A percentile compares a stretch with the other conserved stretches of the same genome.
Evolutionary conservation across 2,797 vertebrate species (phyloP).

Genomic region (Chromobotia macracanthus): DNA sequence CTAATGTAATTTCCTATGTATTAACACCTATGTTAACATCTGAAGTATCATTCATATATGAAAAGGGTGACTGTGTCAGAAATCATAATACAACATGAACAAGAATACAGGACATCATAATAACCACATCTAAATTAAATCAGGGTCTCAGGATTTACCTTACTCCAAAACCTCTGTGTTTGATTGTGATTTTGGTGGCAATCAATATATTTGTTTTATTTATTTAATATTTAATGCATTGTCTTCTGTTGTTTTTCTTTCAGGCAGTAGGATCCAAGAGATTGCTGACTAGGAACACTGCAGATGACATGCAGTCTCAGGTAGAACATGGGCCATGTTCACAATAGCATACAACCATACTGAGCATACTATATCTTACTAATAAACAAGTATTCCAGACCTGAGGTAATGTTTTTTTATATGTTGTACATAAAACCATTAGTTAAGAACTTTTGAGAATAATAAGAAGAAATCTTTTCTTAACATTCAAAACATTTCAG

Average conservation of each 20-base stretch:
- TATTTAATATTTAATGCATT: neutral
- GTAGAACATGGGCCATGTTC: slow-evolving; percentile 61
- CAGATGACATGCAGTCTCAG: slow-evolving; percentile 81
- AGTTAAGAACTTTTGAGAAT: neutral
- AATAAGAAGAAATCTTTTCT: no score
- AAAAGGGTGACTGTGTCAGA: neutral
- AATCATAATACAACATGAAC: neutral
- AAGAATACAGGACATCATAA: neutral
- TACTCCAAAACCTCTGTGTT: neutral
- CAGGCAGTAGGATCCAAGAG: slow-evolving; percentile 60
- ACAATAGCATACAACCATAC: neutral
- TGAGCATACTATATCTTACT: neutral
- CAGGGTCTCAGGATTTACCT: neutral
- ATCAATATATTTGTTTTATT: no score
- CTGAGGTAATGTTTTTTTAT: neutral
- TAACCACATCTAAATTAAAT: neutral
- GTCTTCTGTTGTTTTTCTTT: slow-evolving; percentile 43
- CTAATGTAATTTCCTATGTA: neutral
- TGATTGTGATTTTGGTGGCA: no score
- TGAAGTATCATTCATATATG: neutral
- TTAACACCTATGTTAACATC: no score
- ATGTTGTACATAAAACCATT: neutral
- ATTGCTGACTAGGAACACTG: slow-evolving; percentile 54
- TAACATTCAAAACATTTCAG: slow-evolving; percentile 27
- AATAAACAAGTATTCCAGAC: neutral